Evolutionary conservation across 2,888 invertebrate species (phyloP), one percentile per base, ranked within the genome.

Genomic region (Callosobruchus maculatus): DNA sequence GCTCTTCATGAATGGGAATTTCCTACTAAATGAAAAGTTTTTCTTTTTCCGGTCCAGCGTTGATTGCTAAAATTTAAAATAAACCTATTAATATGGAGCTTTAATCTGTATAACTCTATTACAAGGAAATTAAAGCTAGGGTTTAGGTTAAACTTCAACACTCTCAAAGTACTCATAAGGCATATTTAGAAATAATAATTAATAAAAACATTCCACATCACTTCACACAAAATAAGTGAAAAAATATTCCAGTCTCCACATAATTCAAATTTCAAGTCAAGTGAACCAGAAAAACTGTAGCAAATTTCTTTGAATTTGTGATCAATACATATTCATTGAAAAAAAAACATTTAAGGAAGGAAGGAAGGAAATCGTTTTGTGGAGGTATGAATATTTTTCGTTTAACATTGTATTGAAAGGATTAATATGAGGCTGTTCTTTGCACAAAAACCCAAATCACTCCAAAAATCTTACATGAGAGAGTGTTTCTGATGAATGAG

Each of bases 1-100:
- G 89, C 98, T 98, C 91, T 99, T 99, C 95, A 99, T 98, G 89
- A 99, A 99, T 67, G 99, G 99, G 89, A 99, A 98, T 88, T 96
- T 97, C 88, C 98, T 92, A 85, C 98, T 98, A 89, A 99, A 99
- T 75, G 98, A 97, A 84, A 99, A 95, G 85, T 99, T 98, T 89
- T 98, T 98, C 93, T 98, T 98, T 91, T 97, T 97, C 86, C 97
- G 92, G 88, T 97, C 97, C 85, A 97, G 90, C 68, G 97, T 97
- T 80, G 96, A 97, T 92, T 96, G 95, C 93, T 68, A 68, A 74
- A 72, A 68, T 68, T 21, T 67, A 68, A 20, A 20, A 20, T 22
- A 67, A 70, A 70, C 30, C 3, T 30, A 30, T 30, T 30, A 30
- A 30, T 5, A 30, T n/a, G n/a, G n/a, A 30, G 9, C 30, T 3